phyloP scores from a whole-genome alignment of 2,888 invertebrate species.

The Sinodicranocentrus sp. region DNA sequence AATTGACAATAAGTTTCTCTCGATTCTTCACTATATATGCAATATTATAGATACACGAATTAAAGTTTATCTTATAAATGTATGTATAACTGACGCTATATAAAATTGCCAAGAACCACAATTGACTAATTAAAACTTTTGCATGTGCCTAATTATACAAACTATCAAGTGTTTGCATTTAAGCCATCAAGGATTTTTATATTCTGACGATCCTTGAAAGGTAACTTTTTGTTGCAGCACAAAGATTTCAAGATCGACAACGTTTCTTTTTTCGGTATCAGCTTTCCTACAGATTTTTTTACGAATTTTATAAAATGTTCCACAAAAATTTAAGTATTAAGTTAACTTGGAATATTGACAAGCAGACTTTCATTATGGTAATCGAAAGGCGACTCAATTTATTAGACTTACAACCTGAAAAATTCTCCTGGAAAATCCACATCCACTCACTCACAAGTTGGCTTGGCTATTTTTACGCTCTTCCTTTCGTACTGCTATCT shows the following conservation, averaged over 20 bases:
- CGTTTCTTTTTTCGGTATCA: neutral
- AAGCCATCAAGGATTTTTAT: slow-evolving; percentile 16
- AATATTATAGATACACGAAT: neutral
- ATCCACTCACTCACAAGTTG: too few species aligned
- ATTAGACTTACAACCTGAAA: slow-evolving; percentile 54
- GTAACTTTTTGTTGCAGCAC: slow-evolving; percentile 64
- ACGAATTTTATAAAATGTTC: slow-evolving; percentile 34
- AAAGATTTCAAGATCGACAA: slow-evolving; percentile 15
- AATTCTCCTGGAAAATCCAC: slow-evolving; percentile 15
- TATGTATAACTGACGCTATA: slow-evolving; percentile 24
- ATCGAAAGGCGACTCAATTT: slow-evolving; percentile 56
- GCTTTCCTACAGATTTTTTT: slow-evolving; percentile 14
- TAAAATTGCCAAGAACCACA: slow-evolving; percentile 60
- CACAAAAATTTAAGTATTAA: slow-evolving; percentile 15
- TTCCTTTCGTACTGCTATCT: too few species aligned
- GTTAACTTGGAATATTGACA: slow-evolving; percentile 60
- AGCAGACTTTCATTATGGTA: slow-evolving; percentile 65
- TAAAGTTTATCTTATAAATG: slow-evolving; percentile 19
- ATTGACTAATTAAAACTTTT: slow-evolving; percentile 38
- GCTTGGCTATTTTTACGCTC: too few species aligned
- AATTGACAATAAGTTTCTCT: slow-evolving; percentile 46
- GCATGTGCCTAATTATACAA: neutral
- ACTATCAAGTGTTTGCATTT: slow-evolving; percentile 4
- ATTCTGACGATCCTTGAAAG: slow-evolving; percentile 43
- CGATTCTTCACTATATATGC: slow-evolving; percentile 25